Base-by-base conservation (phyloP, 2,888 invertebrate species). In the Agonopterix heracliana region DNA sequence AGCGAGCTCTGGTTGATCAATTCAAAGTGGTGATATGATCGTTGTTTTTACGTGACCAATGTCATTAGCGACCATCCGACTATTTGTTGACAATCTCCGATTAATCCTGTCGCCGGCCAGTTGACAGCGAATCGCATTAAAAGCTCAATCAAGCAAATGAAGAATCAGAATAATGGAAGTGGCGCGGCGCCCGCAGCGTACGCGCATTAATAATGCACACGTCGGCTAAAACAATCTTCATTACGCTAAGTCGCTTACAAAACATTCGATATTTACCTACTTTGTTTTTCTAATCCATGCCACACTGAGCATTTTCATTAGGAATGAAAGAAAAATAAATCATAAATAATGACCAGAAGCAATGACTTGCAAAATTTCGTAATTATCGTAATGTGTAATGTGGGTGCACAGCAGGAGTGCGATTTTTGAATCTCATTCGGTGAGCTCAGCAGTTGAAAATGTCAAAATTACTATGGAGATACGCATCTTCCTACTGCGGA, bases 141-240 rank as follows among this genome's bases (percentile, higher is more conserved):
- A 88, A 87, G 86, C 86, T 87, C 82, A 87, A 88, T 88, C 88
- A 88, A 87, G 78, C 73, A 88, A 88, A 88, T 88, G 88, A 84
- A 81, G 87, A 88, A 86, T 87, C 86, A 81, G 82, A 80, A 85
- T 88, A 86, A 88, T 86, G 85, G 72, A 85, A 74, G 74, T 68
- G 73, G 69, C 59, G 69, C 58, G 73, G 70, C 78, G 71, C 73
- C 81, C 78, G 72, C 72, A 87, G 86, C 87, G 86, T 86, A 75
- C 70, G 86, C 85, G 88, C 86, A 87, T 88, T 88, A 87, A 87
- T 87, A 84, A 88, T 88, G 78, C 83, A 87, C 71, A 67, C 68
- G 74, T 63, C 78, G 71, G 72, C 70, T 78, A 78, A 83, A 84
- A 88, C 86, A 85, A 88, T 87, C 82, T 86, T 82, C 87, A 88